These are phyloP conservation scores for Lottia scabra DNA, from an alignment of 2,888 invertebrate genomes.

Conservation along the genomic window DNA sequence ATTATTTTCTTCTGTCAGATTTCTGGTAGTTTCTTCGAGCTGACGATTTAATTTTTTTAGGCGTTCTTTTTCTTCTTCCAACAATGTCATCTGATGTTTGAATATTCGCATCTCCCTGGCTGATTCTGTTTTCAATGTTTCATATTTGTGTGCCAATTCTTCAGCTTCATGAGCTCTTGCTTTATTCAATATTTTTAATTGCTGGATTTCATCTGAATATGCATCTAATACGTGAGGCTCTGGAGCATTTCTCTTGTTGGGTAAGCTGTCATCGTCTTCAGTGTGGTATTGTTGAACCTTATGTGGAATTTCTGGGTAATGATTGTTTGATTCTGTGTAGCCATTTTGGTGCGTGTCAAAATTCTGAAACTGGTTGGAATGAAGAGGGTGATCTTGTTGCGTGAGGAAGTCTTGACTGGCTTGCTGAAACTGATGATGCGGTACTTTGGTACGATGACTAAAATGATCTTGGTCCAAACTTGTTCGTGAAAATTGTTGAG, in stretches of 20 bases:
- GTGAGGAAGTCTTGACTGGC: background rate
- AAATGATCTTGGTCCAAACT: background rate
- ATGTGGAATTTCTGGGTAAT: background rate
- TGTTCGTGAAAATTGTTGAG: background rate
- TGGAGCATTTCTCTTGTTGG: background rate
- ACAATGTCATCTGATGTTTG: conserved; percentile 62
- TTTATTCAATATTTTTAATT: conserved; percentile 63
- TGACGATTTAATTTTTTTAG: background rate
- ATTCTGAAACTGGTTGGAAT: background rate
- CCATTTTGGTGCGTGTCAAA: background rate
- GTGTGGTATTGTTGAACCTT: background rate
- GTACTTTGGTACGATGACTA: background rate
- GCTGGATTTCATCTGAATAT: conserved; percentile 25
- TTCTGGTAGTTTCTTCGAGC: background rate
- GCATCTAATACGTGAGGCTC: background rate
- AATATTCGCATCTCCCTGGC: conserved; percentile 59
- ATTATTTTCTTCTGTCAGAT: background rate
- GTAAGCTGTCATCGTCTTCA: background rate
- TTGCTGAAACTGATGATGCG: background rate
- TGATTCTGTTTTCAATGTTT: conserved; percentile 45
- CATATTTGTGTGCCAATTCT: conserved; percentile 54
- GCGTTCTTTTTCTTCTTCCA: conserved; percentile 45
- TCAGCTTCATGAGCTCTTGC: conserved; percentile 63
- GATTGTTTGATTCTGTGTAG: background rate
- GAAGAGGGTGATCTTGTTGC: background rate